Evolutionary conservation across 1,140 invertebrate genomes (phyloP), one percentile per base, ranked within the genome.

Genomic region (Halyomorpha halys): DNA sequence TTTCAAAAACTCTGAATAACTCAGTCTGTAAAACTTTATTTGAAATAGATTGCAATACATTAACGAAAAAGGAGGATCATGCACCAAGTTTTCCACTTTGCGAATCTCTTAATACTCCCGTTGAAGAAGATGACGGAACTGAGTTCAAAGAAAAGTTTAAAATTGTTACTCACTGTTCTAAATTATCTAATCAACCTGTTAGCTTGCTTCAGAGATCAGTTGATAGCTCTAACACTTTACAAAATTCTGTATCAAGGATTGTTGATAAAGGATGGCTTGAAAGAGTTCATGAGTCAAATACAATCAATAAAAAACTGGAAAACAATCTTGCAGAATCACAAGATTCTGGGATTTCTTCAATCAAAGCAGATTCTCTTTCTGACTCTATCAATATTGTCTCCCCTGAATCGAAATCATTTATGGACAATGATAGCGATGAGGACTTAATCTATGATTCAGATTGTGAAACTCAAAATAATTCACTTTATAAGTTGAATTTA

Each of bases 371-470:
- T 61, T 65, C 44, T 25, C 63, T 64, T 34, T 64, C 53, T 62
- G 61, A 63, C 27, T 63, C 65, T 53, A 18, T 49, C 14, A 18
- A 19, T 49, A 49, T 49, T 18, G 21, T 19, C 14, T 56, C 53
- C 9, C 19, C 53, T 56, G 61, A 56, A 53, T 54, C 39, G 1
- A 63, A 15, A 56, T 39, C n/a, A n/a, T 21, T 49, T 51, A 44
- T 59, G 19, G 8, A 27, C 23, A 9, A 53, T 19, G 61, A 56
- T 34, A 63, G 49, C 14, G 71, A 74, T 59, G 75, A 75, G 64
- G 84, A 87, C 71, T 81, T 81, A 75, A 77, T 86, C 56, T 83
- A 78, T 71, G 82, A 81, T 64, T 83, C 82, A 75, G 83, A 85
- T 73, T 81, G 81, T 44, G 84, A 86, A 71, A 79, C 79, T 59